Evolutionary conservation across 92 coral and sea anemone genomes (phyloP).

Genomic region (Blastomussa wellsi): DNA sequence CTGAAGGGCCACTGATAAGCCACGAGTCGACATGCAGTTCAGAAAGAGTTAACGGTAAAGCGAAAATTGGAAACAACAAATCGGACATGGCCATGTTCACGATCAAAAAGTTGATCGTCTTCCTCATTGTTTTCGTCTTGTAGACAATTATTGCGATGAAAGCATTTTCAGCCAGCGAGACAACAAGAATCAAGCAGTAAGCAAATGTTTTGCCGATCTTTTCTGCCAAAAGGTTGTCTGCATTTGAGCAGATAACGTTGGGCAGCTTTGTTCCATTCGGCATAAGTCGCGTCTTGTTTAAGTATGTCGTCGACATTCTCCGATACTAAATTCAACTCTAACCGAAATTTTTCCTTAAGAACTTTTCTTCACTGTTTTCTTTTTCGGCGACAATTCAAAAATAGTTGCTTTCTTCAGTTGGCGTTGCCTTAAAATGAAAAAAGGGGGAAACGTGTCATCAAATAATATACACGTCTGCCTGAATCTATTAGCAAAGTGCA

Average conservation of each 20-base stretch:
- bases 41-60: neutral
- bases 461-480: neutral
- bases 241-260: neutral
- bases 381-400: too few relatives aligned
- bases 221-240: neutral
- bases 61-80: neutral
- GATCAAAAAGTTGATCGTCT: neutral
- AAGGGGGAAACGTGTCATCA: neutral
- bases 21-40: neutral
- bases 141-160: slow-evolving; percentile 37
- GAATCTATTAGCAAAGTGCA: neutral
- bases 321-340: neutral
- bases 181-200: neutral
- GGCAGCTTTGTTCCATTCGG: neutral
- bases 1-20: neutral
- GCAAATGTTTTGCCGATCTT: slow-evolving; percentile 8
- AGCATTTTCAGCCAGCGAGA: slow-evolving; percentile 23
- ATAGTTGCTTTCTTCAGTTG: neutral
- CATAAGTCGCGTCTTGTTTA: neutral
- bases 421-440: neutral
- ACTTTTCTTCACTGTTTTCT: neutral
- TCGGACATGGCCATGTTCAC: slow-evolving; percentile 18
- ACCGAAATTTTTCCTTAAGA: neutral
- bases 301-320: neutral
- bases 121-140: slow-evolving; percentile 29